phyloP scores from a whole-genome alignment of 2,797 vertebrate species.

The Nothura maculosa region DNA sequence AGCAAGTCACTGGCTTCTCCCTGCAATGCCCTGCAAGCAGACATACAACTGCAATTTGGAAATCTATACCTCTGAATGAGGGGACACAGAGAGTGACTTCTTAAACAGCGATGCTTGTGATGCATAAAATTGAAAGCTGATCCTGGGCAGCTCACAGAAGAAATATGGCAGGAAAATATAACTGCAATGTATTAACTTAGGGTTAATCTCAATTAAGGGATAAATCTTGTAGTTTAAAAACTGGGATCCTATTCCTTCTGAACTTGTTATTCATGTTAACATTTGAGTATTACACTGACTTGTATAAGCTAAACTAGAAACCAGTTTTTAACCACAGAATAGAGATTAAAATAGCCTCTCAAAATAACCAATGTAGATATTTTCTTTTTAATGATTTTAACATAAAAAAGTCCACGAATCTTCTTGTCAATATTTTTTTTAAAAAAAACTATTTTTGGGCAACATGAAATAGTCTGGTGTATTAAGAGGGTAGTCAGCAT shows the following conservation, averaged over 20 bases:
- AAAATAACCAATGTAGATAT: background rate
- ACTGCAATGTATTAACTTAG: background rate
- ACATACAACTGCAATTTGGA: background rate
- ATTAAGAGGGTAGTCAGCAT: background rate
- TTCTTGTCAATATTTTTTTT: background rate
- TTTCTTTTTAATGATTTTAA: background rate
- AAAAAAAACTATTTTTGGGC: background rate
- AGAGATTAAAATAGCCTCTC: background rate
- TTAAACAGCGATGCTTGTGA: background rate
- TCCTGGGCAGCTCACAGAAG: background rate
- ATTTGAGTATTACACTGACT: background rate
- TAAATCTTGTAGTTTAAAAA: background rate
- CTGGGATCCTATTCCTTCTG: background rate
- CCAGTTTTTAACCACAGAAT: background rate
- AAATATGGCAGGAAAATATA: background rate
- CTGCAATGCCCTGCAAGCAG: background rate
- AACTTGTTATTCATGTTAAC: constrained; percentile 4
- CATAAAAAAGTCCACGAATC: background rate
- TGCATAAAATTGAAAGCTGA: background rate
- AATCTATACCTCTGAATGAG: background rate
- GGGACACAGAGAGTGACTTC: background rate
- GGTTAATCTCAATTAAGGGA: background rate
- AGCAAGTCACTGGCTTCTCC: accelerated
- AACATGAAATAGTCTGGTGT: background rate
- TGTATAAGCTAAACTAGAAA: constrained; percentile 3